Evolutionary conservation across 1,140 invertebrate genomes (phyloP).

Genomic region (Stegodyphus mimosarum): DNA sequence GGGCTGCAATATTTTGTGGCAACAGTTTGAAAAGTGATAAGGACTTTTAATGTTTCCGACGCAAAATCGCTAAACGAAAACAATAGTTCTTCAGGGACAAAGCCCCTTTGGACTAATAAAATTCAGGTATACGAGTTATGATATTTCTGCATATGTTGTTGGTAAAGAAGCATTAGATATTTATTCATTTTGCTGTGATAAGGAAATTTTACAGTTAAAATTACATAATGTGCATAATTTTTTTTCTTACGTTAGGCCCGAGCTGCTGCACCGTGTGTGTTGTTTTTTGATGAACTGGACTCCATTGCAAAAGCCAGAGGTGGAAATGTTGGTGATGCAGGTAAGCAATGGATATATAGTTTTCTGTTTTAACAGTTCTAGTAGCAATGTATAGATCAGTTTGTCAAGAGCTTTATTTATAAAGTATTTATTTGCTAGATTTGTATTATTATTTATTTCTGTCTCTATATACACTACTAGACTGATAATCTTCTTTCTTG

Average conservation of each 20-base stretch:
- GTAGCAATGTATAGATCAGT: neutral
- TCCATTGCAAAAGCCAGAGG: slow-evolving; percentile 99
- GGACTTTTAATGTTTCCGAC: too few species aligned
- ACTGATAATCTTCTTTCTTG: neutral
- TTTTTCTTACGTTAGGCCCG: slow-evolving; percentile 78
- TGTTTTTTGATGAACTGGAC: slow-evolving; percentile 99
- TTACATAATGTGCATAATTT: too few species aligned
- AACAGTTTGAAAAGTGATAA: too few species aligned
- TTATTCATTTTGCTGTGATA: too few species aligned
- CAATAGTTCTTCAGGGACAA: too few species aligned
- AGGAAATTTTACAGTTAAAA: too few species aligned
- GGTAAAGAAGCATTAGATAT: too few species aligned
- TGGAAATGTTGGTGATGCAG: slow-evolving; percentile 96
- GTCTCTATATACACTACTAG: neutral
- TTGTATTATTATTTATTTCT: neutral
- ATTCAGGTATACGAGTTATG: too few species aligned
- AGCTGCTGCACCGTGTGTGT: slow-evolving; percentile 97
- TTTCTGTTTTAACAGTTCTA: neutral
- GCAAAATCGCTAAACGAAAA: too few species aligned
- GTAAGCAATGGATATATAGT: neutral
- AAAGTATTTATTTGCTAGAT: neutral
- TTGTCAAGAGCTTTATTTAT: neutral
- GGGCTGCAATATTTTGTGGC: too few species aligned
- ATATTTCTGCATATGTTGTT: too few species aligned
- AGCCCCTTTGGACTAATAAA: too few species aligned